Conservation (phyloP, 2,797 vertebrate genomes). For the Vespertilio murinus region DNA sequence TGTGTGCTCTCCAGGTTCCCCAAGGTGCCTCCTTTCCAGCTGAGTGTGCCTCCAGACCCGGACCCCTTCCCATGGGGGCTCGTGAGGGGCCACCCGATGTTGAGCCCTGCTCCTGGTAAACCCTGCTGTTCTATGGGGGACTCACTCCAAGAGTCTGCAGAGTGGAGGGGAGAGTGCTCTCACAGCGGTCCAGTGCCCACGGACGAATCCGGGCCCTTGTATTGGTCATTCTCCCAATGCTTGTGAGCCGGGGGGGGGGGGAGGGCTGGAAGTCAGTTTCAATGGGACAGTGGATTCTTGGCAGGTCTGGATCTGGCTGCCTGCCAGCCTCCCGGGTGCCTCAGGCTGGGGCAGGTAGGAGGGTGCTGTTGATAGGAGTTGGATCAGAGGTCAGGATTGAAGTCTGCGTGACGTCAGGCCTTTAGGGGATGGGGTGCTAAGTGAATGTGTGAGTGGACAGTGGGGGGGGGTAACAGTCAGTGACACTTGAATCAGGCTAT, state of each 20-base stretch:
- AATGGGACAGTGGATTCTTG: neutral
- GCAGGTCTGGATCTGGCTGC: neutral
- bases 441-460: neutral
- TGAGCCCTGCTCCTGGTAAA: neutral
- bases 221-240: neutral
- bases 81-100: accelerated
- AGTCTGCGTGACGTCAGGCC: neutral
- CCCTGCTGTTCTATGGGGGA: accelerated
- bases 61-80: neutral
- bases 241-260: neutral
- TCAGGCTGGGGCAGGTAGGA: neutral
- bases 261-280: neutral
- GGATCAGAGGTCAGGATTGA: neutral
- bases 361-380: neutral
- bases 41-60: neutral
- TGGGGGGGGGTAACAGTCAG: neutral
- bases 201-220: neutral
- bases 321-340: neutral
- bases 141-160: neutral
- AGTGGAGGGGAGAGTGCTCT: neutral
- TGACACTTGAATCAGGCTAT: neutral
- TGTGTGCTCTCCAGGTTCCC: neutral
- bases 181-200: too few species aligned
- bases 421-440: neutral
- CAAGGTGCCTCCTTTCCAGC: neutral